Evolutionary conservation across 2,113 vertebrate species (phyloP), one percentile per base, ranked within the genome.

Genomic region (Syngnathoides biaculeatus): DNA sequence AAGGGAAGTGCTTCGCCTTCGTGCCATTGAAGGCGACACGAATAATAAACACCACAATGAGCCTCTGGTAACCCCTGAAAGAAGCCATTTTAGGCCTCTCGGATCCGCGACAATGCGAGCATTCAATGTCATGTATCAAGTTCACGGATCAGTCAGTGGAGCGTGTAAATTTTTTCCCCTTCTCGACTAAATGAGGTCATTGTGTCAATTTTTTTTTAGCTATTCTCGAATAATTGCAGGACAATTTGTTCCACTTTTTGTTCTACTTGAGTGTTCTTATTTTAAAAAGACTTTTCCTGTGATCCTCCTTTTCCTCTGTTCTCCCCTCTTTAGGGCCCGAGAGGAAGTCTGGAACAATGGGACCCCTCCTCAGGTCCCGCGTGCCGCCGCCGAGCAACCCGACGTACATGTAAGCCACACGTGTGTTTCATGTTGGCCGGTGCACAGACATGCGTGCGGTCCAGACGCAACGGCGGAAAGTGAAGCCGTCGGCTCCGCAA

Each of bases 321-420:
- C 61, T 30, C 42, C 70, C 40, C 71, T 66, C 71, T 50, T 39
- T 78, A 65, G 57, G 71, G 73, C 74, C 78, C 59, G 78, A 24
- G 86, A 89, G 90, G 89, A 91, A 91, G 70, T 45, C 68, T 72
- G 72, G 59, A 88, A 91, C 89, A 91, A 91, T 91, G 66, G 78
- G 67, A 82, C 75, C 80, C 71, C 71, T 74, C 77, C 64, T 64
- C 70, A 81, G 73, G 62, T 62, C 69, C 74, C 75, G 65, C 83
- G 68, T 66, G 45, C 67, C 69, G 80, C 77, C 82, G 84, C 65
- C 79, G 69, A 79, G 71, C 68, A 78, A 63, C 55, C n/a, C 13
- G 20, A 40, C 56, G 68, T 67, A 27, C 56, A 27, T 0, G 70
- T 58, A 61, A 27, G 0, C 68, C 61, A 55, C 63, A 26, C 64